Conservation (phyloP, 2,888 invertebrate genomes). For the Microplitis deprimator region DNA sequence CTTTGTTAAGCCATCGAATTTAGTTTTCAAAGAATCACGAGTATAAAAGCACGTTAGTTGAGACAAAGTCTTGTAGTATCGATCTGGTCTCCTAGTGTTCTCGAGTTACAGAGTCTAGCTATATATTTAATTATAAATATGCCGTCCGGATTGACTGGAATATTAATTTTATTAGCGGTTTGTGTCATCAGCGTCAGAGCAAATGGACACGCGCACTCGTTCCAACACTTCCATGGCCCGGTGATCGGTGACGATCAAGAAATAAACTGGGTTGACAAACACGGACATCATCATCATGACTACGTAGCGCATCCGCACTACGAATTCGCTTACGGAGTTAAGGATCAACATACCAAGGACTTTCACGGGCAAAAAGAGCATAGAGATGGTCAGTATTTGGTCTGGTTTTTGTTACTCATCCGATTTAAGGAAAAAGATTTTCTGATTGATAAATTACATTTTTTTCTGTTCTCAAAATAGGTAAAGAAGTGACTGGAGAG, state of each 20-base stretch:
- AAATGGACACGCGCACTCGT: slow-evolving; percentile 64
- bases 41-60: slow-evolving; percentile 12
- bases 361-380: slow-evolving; percentile 71
- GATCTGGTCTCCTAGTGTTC: background rate
- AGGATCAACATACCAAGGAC: slow-evolving; percentile 69
- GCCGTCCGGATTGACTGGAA: background rate
- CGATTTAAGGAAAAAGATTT: too few species aligned
- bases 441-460: slow-evolving; percentile 35
- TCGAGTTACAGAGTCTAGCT: too few species aligned
- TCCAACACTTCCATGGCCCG: slow-evolving; percentile 68
- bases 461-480: slow-evolving; percentile 65
- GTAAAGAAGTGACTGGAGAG: slow-evolving; percentile 81
- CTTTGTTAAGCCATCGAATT: background rate
- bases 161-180: slow-evolving; percentile 39
- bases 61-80: background rate
- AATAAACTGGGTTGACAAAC: slow-evolving; percentile 64
- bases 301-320: slow-evolving; percentile 68
- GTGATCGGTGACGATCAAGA: slow-evolving; percentile 63
- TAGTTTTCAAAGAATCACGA: background rate
- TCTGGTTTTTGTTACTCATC: background rate
- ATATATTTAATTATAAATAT: background rate
- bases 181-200: slow-evolving; percentile 39
- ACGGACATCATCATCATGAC: slow-evolving; percentile 67
- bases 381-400: slow-evolving; percentile 63
- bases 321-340: slow-evolving; percentile 66